Percentiles rank a stretch among this genome's conserved stretches.
phyloP scores from a whole-genome alignment of 92 coral and sea anemone species.

The Micromussa lordhowensis region DNA sequence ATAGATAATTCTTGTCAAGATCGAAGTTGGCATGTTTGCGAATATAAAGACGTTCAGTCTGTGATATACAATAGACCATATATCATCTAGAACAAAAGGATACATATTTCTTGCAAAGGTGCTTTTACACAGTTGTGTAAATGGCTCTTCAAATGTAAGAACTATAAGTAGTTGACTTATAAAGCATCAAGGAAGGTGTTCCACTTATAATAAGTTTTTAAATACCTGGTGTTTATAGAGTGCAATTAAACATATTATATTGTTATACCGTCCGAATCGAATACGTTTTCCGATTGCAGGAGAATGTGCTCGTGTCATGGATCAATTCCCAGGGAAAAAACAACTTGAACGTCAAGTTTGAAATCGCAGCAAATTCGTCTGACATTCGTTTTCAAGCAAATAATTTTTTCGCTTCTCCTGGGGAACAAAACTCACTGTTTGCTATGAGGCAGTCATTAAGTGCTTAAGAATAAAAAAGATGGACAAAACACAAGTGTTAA shows the following conservation, averaged over 20 bases:
- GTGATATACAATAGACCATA: neutral
- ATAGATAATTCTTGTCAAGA: too few relatives aligned
- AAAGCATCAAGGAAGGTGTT: neutral
- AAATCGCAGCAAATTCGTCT: too few relatives aligned
- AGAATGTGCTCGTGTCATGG: too few relatives aligned
- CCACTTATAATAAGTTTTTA: neutral
- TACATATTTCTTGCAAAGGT: neutral
- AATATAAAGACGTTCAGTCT: neutral
- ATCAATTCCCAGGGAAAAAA: too few relatives aligned
- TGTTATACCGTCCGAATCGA: too few relatives aligned
- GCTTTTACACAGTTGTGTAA: neutral
- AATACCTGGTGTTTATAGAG: neutral
- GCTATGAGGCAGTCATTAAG: too few relatives aligned
- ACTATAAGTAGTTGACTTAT: neutral
- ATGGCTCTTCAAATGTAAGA: neutral
- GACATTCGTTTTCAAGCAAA: too few relatives aligned
- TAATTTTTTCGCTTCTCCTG: too few relatives aligned
- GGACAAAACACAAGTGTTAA: too few relatives aligned
- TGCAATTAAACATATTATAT: neutral
- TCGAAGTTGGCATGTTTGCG: neutral
- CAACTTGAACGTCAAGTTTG: too few relatives aligned
- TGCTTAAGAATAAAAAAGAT: neutral
- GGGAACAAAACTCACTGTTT: too few relatives aligned
- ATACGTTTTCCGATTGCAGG: too few relatives aligned
- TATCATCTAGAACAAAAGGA: neutral